Conservation (phyloP, 1,140 invertebrate genomes). For the Neodiprion fabricii region DNA sequence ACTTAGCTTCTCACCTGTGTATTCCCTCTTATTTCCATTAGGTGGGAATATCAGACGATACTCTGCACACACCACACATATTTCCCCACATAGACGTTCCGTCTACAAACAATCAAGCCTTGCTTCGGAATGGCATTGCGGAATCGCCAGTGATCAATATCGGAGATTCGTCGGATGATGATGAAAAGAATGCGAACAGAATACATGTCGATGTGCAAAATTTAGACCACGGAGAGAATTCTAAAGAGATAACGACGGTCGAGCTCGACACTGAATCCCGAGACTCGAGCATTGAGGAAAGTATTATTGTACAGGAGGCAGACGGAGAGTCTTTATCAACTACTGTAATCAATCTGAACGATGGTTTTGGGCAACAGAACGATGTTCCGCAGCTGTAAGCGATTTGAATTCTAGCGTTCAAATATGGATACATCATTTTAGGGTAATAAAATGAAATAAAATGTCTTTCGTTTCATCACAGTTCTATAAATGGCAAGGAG, state of each 20-base stretch:
- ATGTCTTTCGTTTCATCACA: conserved; percentile 27
- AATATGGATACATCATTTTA: conserved; percentile 14
- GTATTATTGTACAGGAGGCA: conserved; percentile 42
- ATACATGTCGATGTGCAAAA: conserved; percentile 22
- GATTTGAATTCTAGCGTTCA: conserved; percentile 5
- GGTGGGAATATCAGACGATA: conserved; percentile 55
- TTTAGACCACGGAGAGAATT: conserved; percentile 24
- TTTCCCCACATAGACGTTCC: conserved; percentile 57
- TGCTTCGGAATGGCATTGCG: conserved; percentile 25
- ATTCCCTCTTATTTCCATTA: conserved; percentile 23
- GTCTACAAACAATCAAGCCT: conserved; percentile 34
- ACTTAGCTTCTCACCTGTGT: too few relatives aligned
- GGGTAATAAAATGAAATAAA: not conserved
- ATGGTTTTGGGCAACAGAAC: conserved; percentile 21
- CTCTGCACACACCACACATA: conserved; percentile 62
- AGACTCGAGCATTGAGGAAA: conserved; percentile 20
- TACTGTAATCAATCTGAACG: conserved; percentile 1
- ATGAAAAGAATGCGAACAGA: conserved; percentile 19
- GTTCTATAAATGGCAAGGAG: conserved; percentile 53
- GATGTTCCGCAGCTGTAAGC: conserved; percentile 34
- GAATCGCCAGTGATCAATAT: conserved; percentile 29
- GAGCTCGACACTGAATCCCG: conserved; percentile 18
- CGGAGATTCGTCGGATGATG: conserved; percentile 28
- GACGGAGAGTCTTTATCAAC: conserved; percentile 31
- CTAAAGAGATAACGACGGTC: conserved; percentile 28